These are phyloP conservation scores for Labeo catla DNA, from an alignment of 2,113 vertebrate species.

Conservation along the genomic window DNA sequence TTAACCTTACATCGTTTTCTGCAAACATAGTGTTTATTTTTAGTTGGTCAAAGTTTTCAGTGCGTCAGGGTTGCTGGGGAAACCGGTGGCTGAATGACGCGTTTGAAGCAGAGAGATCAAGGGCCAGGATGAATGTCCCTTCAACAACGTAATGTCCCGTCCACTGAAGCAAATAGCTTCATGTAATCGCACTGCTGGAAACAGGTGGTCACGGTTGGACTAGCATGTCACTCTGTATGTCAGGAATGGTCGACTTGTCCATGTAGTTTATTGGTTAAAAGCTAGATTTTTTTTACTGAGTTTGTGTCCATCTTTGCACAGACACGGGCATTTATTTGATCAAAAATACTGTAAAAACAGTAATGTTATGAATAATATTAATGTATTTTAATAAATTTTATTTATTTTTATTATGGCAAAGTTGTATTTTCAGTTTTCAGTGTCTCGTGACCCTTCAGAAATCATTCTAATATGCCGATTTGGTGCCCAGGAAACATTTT, in stretches of 20 bases:
- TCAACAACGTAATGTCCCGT: conserved; percentile 9
- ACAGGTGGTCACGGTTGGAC: conserved; percentile 21
- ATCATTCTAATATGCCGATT: neutral
- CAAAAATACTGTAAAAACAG: neutral
- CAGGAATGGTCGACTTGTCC: neutral
- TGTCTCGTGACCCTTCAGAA: neutral
- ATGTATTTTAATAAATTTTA: neutral
- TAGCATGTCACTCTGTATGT: neutral
- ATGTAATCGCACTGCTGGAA: conserved; percentile 31
- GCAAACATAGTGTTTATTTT: conserved; percentile 74
- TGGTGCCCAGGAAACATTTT: neutral
- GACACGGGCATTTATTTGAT: neutral
- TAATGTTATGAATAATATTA: neutral
- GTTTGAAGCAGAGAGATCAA: conserved; percentile 63
- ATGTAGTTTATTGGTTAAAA: neutral
- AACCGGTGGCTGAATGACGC: conserved; percentile 69
- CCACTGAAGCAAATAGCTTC: conserved; percentile 47
- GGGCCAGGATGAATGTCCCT: conserved; percentile 40
- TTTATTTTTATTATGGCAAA: neutral
- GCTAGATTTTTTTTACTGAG: neutral
- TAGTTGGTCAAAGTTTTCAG: conserved; percentile 72
- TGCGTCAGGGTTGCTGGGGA: conserved; percentile 74
- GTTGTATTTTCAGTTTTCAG: neutral
- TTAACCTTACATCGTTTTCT: conserved; percentile 64
- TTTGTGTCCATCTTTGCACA: neutral